Conservation (phyloP, 2,113 vertebrate species). For the Casuarius casuarius region DNA sequence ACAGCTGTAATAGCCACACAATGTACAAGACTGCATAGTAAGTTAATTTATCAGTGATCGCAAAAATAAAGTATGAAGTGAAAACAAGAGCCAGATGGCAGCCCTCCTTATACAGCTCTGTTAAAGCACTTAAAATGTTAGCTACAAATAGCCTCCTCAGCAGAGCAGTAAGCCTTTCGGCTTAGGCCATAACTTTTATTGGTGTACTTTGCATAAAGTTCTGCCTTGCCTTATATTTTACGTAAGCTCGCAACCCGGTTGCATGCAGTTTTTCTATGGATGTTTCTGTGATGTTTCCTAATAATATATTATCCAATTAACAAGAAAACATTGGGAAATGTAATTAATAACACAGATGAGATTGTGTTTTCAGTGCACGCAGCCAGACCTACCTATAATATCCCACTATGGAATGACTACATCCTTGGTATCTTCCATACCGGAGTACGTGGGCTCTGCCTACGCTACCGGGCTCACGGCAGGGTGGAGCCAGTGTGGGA, state of each 20-base stretch:
- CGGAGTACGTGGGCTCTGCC: not conserved
- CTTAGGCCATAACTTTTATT: not conserved
- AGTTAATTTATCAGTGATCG: slow-evolving; percentile 45
- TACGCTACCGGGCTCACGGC: not conserved
- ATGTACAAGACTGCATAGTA: not conserved
- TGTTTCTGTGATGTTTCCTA: not conserved
- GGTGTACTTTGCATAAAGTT: not conserved
- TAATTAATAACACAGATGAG: not conserved
- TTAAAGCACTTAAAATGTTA: slow-evolving; percentile 37
- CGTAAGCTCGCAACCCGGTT: fast-evolving
- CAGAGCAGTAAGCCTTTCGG: not conserved
- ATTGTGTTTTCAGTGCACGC: not conserved
- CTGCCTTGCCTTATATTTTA: not conserved
- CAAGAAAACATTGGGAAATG: not conserved
- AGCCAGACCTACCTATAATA: not conserved
- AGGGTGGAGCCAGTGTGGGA: not conserved
- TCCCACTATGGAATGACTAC: not conserved
- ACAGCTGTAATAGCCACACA: slow-evolving; percentile 25
- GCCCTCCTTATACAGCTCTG: slow-evolving; percentile 27
- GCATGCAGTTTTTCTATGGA: not conserved
- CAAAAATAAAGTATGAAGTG: slow-evolving; percentile 38
- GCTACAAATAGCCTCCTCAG: not conserved
- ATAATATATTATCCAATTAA: not conserved
- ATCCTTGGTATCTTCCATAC: not conserved
- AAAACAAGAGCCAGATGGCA: slow-evolving; percentile 52